A percentile compares a stretch with the other conserved stretches of the same genome.
Evolutionary conservation across 2,113 vertebrate species (phyloP).

Genomic region (Paraplagusia blochii): DNA sequence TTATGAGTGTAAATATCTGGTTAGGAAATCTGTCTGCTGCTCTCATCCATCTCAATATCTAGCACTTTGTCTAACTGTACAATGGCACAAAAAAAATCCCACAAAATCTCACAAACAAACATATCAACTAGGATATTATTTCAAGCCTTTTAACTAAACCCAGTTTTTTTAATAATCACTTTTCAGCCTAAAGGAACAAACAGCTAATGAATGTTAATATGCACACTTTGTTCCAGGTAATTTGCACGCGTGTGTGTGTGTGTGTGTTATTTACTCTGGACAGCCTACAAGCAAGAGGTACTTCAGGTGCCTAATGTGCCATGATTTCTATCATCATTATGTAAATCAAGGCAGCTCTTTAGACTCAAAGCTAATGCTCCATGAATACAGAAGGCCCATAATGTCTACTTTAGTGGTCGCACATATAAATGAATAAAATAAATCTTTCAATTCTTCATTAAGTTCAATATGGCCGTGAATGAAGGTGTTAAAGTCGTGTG

Average conservation of each 20-base stretch:
- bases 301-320: conserved; percentile 26
- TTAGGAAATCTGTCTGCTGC: no score
- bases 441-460: conserved; percentile 10
- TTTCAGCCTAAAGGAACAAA: conserved; percentile 25
- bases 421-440: conserved; percentile 1
- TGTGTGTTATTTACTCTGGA: conserved; percentile 16
- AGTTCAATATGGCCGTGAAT: neutral
- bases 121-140: conserved; percentile 24
- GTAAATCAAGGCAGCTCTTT: conserved; percentile 53
- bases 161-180: conserved; percentile 28
- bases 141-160: conserved; percentile 28
- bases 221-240: no score
- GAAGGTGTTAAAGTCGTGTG: no score
- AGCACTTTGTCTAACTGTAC: conserved; percentile 21
- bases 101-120: neutral
- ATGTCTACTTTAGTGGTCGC: neutral
- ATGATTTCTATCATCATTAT: conserved; percentile 38
- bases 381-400: conserved; percentile 34
- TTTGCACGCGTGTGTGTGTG: neutral
- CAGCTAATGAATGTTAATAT: conserved; percentile 30
- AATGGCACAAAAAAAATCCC: no score
- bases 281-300: conserved; percentile 38
- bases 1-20: no score
- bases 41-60: conserved; percentile 18
- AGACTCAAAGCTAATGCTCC: conserved; percentile 25